Percentiles rank a stretch among this genome's conserved stretches.
Evolutionary conservation across 2,113 vertebrate species (phyloP).

Genomic region (Xyliphius kryptos): DNA sequence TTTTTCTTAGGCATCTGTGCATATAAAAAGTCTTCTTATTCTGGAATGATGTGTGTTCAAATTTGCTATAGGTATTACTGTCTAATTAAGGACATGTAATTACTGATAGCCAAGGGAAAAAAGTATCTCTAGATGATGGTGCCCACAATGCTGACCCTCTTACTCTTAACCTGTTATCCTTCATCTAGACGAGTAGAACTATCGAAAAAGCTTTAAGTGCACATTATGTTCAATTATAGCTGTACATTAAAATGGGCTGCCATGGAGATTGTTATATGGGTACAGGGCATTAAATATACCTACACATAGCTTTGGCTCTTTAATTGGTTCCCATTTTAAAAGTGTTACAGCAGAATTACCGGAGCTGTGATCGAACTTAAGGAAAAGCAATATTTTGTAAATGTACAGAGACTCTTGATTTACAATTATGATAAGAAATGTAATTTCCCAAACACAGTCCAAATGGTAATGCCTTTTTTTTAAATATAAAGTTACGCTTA

Average conservation of each 20-base stretch:
- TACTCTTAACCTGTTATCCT: conserved; percentile 1
- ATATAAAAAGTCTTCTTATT: conserved; percentile 20
- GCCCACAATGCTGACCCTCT: conserved; percentile 7
- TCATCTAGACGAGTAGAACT: background rate
- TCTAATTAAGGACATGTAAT: conserved; percentile 12
- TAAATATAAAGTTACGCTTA: no score
- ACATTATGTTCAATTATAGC: conserved; percentile 17
- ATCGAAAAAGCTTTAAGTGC: conserved; percentile 39
- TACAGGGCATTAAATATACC: background rate
- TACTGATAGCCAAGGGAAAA: background rate
- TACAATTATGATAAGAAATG: no score
- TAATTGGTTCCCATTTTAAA: conserved; percentile 6
- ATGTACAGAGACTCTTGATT: no score
- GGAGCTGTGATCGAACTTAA: no score
- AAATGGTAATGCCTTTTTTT: no score
- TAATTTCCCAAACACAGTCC: no score
- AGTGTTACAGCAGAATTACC: no score
- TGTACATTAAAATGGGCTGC: conserved; percentile 12
- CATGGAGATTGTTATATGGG: conserved; percentile 19
- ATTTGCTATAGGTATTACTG: conserved; percentile 49
- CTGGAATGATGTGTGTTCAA: conserved; percentile 14
- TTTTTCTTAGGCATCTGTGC: conserved; percentile 1
- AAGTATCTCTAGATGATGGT: background rate
- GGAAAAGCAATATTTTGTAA: no score
- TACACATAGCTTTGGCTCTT: background rate